phyloP scores from a whole-genome alignment of 2,888 invertebrate species.

The Crioceris asparagi region DNA sequence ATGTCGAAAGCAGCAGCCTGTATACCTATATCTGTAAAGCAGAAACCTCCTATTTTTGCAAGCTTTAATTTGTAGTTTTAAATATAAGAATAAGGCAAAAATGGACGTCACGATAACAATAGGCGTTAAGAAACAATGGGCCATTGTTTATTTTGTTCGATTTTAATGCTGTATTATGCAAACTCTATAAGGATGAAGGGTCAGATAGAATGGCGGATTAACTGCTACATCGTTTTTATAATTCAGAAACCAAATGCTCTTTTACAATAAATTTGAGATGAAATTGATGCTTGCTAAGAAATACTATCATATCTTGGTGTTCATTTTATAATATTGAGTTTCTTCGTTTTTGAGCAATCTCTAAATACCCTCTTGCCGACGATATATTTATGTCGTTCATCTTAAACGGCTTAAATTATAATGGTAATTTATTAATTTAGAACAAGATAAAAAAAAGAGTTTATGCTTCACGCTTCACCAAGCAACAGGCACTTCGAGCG shows the following conservation, averaged over 20 bases:
- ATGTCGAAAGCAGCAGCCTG: too few relatives aligned
- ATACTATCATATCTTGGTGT: too few relatives aligned
- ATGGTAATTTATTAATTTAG: conserved; percentile 2
- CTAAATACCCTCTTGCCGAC: too few relatives aligned
- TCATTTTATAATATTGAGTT: too few relatives aligned
- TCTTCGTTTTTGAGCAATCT: too few relatives aligned
- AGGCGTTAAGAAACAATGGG: conserved; percentile 15
- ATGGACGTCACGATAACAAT: conserved; percentile 9
- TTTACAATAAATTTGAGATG: too few relatives aligned
- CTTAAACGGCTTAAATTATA: conserved; percentile 2
- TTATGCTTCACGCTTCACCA: conserved; percentile 6
- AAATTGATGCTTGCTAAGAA: too few relatives aligned
- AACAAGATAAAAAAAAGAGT: conserved; percentile 6
- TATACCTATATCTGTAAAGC: neutral
- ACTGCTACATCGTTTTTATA: too few relatives aligned
- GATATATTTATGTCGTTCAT: too few relatives aligned
- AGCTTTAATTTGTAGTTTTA: conserved; percentile 3
- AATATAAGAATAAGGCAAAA: conserved; percentile 11
- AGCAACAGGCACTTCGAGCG: conserved; percentile 7
- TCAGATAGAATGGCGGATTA: too few relatives aligned
- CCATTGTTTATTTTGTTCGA: conserved; percentile 13
- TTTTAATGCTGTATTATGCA: conserved; percentile 13
- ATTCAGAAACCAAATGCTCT: too few relatives aligned
- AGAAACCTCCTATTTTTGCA: conserved; percentile 1
- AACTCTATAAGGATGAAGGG: conserved; percentile 9